Base-by-base conservation (phyloP, 2,113 vertebrate genomes). In the Rhynchomys soricoides region DNA sequence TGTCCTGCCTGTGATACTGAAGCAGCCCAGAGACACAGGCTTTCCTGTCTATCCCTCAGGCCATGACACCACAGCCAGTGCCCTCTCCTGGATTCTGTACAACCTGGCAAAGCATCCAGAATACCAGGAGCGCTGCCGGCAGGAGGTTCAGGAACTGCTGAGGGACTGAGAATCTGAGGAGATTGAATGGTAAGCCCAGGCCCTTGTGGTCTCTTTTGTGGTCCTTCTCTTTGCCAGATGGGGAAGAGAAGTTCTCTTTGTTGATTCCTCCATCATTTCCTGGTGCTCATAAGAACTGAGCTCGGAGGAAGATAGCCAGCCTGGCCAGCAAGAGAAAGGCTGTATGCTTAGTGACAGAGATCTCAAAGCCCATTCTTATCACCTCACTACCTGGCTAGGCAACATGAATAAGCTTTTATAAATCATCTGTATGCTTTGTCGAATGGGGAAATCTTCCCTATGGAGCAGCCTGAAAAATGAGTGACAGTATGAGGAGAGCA, bases 61-160 rank as follows among this genome's bases (percentile, higher is more conserved):
- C 1, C 97, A 98, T 81, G 98, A 98, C 88, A 97, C 98, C 62
- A 98, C 96, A 0, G 96, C 98, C 81, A 98, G 97, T 3, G 97
- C 95, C 3, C 82, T 98, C 48, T 97, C 98, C 22, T 98, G 97
- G 97, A 40, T 93, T 57, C 90, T 98, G 26, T 98, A 97, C 50
- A 97, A 98, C 91, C 95, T 98, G 1, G 96, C 96, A 0, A 90
- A 45, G 52, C 98, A 98, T 79, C 97, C 95, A 0, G 97, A 98
- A 34, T 82, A 98, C 43, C 97, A 97, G 90, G 98, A 97, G 8
- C 89, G 83, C 88, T 98, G 98, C 92, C 83, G 96, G 62, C 88
- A 97, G 82, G 97, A 98, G 68, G 97, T 97, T 37, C 66, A 3
- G 45, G 94, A 96, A 8, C 95, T 98, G 13, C 75, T 98, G 83